Conservation (phyloP, 2,888 invertebrate genomes). For the Drosophila recens region DNA sequence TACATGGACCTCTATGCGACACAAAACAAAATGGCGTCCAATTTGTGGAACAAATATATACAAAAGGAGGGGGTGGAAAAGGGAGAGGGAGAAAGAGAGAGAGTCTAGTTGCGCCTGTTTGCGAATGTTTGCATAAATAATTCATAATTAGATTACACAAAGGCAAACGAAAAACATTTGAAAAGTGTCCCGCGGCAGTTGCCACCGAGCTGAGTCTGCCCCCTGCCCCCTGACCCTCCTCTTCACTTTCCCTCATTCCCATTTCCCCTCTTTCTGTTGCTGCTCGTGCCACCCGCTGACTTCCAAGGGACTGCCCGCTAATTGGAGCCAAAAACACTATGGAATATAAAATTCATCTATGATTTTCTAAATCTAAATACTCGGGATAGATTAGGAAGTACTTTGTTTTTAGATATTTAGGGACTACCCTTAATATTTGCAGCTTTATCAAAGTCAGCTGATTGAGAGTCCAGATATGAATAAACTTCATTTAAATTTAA, state of each 20-base stretch:
- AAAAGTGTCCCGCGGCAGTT: slow-evolving; percentile 37
- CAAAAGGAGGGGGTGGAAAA: not conserved
- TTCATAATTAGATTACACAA: slow-evolving; percentile 78
- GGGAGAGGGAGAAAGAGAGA: not conserved
- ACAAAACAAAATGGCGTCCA: slow-evolving; percentile 60
- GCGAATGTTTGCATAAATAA: slow-evolving; percentile 74
- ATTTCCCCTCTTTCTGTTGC: not conserved
- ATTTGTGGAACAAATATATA: slow-evolving; percentile 43
- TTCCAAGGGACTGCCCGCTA: slow-evolving; percentile 6
- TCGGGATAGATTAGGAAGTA: too few species aligned
- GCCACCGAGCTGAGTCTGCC: not conserved
- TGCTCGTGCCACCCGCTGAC: not conserved
- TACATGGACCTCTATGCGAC: slow-evolving; percentile 8
- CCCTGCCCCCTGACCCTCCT: not conserved
- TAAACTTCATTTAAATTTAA: too few species aligned
- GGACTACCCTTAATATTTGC: too few species aligned
- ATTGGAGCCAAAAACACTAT: too few species aligned
- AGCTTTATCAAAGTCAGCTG: too few species aligned
- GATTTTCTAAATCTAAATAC: too few species aligned
- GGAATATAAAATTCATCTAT: too few species aligned
- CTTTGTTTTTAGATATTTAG: too few species aligned
- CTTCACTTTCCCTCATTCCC: not conserved
- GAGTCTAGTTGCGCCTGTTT: slow-evolving; percentile 26
- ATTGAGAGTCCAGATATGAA: too few species aligned
- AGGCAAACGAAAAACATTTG: slow-evolving; percentile 56